These are phyloP conservation scores for Thalassarche chlororhynchos DNA, from an alignment of 2,113 vertebrate genomes.

Conservation along the genomic window DNA sequence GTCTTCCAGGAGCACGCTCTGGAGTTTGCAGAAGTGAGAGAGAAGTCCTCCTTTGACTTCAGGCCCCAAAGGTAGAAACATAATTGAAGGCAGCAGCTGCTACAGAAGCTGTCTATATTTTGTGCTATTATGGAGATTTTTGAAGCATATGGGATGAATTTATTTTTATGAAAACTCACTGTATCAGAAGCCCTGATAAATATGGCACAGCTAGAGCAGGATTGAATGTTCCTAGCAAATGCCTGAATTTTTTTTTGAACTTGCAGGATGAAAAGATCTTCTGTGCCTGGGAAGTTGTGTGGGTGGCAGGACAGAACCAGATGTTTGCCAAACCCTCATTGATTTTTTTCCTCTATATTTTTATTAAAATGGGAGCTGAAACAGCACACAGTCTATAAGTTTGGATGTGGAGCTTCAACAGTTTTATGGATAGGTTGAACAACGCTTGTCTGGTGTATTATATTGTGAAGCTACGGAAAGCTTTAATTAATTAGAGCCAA, in stretches of 20 bases:
- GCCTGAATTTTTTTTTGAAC: not conserved
- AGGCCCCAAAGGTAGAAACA: not conserved
- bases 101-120: not conserved
- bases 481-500: not conserved
- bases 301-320: not conserved
- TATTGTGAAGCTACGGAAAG: not conserved
- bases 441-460: not conserved
- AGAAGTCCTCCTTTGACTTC: not conserved
- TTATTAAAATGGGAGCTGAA: not conserved
- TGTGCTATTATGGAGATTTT: not conserved
- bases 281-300: not conserved
- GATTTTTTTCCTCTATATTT: not conserved
- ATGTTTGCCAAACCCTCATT: not conserved
- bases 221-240: not conserved
- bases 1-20: rapidly evolving
- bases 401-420: not conserved
- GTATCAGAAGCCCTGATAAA: not conserved
- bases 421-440: not conserved
- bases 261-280: not conserved
- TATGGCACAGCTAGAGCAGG: not conserved
- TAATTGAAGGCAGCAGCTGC: not conserved
- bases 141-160: not conserved
- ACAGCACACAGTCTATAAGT: not conserved
- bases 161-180: slow-evolving; percentile 14
- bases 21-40: not conserved